These are phyloP conservation scores for Drosophila putrida DNA, from an alignment of 2,888 invertebrate genomes.

Conservation along the genomic window DNA sequence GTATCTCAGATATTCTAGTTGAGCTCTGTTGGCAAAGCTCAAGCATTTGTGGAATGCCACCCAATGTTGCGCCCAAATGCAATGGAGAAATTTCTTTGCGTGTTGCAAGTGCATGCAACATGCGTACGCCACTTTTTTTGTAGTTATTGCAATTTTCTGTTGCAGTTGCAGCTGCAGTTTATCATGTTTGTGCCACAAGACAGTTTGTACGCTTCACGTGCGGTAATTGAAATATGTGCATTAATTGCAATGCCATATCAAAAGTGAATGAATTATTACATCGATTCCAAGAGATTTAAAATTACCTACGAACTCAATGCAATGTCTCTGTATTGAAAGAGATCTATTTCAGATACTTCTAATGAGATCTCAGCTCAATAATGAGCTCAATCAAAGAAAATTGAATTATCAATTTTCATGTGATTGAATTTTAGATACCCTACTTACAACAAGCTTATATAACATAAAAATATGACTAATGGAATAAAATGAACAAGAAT, in stretches of 20 bases:
- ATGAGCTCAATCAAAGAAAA: constrained; percentile 3
- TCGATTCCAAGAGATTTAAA: constrained; percentile 8
- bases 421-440: too few relatives aligned
- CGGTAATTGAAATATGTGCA: constrained; percentile 70
- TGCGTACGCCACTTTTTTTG: constrained; percentile 30
- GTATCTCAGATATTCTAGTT: constrained; percentile 49
- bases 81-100: constrained; percentile 64
- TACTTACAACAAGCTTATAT: too few relatives aligned
- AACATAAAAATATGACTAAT: too few relatives aligned
- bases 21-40: constrained; percentile 50
- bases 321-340: neutral
- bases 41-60: constrained; percentile 62
- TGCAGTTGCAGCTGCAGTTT: constrained; percentile 68
- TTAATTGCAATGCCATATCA: constrained; percentile 65
- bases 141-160: constrained; percentile 23
- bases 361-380: constrained; percentile 1
- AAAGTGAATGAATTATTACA: constrained; percentile 40
- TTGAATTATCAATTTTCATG: too few relatives aligned
- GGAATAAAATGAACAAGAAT: too few relatives aligned
- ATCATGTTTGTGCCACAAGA: constrained; percentile 66
- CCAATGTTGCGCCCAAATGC: constrained; percentile 26
- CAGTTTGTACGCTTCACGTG: constrained; percentile 63
- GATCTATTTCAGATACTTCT: constrained; percentile 2
- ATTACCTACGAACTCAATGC: neutral
- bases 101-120: constrained; percentile 56